Conservation (phyloP, 2,888 invertebrate species). For the Tricholauxania praeusta region DNA sequence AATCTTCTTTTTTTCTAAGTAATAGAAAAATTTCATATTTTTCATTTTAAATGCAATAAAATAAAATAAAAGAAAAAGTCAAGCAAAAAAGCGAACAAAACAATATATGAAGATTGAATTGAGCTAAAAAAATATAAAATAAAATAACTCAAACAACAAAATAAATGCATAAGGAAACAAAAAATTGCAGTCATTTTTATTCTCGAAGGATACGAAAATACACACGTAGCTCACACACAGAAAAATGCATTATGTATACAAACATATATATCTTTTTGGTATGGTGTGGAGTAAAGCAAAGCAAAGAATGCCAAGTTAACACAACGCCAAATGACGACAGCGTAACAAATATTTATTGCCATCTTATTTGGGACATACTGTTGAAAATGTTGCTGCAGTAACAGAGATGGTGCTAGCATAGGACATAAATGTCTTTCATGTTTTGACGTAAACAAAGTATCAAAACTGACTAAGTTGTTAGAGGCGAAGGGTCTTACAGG, state of each 20-base stretch:
- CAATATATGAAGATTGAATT: conserved; percentile 36
- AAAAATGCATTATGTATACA: background rate
- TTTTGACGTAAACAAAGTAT: no score
- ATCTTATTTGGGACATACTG: conserved; percentile 51
- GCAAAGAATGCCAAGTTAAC: background rate
- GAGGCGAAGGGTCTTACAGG: no score
- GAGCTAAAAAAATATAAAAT: conserved; percentile 32
- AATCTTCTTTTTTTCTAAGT: no score
- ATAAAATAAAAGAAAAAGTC: conserved; percentile 43
- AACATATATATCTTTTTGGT: background rate
- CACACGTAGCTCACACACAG: background rate
- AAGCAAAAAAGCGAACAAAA: conserved; percentile 44
- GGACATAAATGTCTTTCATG: no score
- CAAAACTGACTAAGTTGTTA: no score
- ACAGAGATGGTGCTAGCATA: no score
- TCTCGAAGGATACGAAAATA: conserved; percentile 55
- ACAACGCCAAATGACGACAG: conserved; percentile 49
- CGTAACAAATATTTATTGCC: conserved; percentile 61
- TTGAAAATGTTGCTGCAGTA: conserved; percentile 9
- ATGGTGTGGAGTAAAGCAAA: background rate
- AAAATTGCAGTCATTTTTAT: conserved; percentile 63
- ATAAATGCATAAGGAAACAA: conserved; percentile 61
- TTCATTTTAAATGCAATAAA: conserved; percentile 53
- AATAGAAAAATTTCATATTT: background rate
- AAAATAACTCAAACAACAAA: conserved; percentile 41